phyloP scores from a whole-genome alignment of 1,140 invertebrate genomes.

The Cydia amplana region DNA sequence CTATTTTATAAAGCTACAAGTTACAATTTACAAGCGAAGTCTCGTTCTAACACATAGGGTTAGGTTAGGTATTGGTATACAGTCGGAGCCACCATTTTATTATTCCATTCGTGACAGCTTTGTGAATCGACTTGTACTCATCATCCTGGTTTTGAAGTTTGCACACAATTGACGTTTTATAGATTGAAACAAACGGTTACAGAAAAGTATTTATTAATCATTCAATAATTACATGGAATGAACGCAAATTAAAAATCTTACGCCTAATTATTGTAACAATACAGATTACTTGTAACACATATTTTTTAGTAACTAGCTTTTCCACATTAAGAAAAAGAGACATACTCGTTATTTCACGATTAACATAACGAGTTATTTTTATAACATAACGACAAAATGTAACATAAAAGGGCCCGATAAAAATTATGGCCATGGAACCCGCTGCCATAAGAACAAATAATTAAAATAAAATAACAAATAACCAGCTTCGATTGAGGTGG shows the following conservation, averaged over 20 bases:
- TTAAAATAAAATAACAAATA: conserved; percentile 8
- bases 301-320: neutral
- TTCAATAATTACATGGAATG: conserved; percentile 4
- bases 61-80: no score
- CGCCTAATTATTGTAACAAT: neutral
- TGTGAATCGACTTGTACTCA: no score
- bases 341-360: neutral
- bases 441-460: neutral
- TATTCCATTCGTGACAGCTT: no score
- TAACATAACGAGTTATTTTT: neutral
- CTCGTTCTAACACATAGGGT: no score
- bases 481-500: neutral
- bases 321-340: neutral
- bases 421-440: neutral
- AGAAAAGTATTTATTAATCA: conserved; percentile 13
- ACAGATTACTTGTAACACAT: neutral
- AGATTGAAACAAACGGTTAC: neutral
- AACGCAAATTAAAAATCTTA: conserved; percentile 1
- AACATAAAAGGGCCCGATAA: neutral
- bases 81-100: no score
- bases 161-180: no score
- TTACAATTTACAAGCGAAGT: no score
- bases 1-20: no score
- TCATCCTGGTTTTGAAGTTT: no score
- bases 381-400: conserved; percentile 6